These are phyloP conservation scores for Linyphia triangularis DNA, from an alignment of 2,888 invertebrate species.

Conservation along the genomic window DNA sequence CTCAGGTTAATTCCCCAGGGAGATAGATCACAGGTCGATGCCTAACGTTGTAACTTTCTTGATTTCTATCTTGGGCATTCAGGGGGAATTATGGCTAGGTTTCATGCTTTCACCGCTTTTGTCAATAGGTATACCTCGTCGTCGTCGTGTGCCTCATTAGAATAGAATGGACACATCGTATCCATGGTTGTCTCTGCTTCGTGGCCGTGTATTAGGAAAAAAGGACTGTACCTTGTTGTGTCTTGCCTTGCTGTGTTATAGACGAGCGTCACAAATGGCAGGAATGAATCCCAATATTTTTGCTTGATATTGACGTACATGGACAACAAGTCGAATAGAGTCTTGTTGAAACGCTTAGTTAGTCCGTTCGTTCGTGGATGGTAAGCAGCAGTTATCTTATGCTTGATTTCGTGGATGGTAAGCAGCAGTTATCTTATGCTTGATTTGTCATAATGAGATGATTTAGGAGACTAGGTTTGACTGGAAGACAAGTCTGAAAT, in stretches of 20 bases:
- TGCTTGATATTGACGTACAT: conserved; percentile 38
- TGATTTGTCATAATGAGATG: not conserved
- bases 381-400: conserved; percentile 21
- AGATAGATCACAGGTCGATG: too few species aligned
- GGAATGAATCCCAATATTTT: conserved; percentile 49
- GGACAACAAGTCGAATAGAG: conserved; percentile 16
- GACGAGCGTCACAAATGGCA: conserved; percentile 37
- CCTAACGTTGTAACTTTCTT: too few species aligned
- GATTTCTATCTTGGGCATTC: too few species aligned
- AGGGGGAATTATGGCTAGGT: too few species aligned
- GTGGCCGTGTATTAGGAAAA: conserved; percentile 13
- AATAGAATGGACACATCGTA: not conserved
- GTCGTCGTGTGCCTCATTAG: not conserved
- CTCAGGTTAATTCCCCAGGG: too few species aligned
- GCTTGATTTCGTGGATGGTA: too few species aligned
- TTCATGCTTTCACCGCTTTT: not conserved
- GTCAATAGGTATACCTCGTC: not conserved
- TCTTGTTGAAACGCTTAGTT: conserved; percentile 34
- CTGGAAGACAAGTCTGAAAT: not conserved
- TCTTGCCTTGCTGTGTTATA: conserved; percentile 57
- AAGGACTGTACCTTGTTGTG: not conserved
- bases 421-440: too few species aligned
- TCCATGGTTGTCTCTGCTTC: conserved; percentile 19
- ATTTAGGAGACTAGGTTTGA: not conserved
- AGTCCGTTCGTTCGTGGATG: conserved; percentile 50